Conservation (phyloP, 2,113 vertebrate species). For the Eptesicus fuscus region DNA sequence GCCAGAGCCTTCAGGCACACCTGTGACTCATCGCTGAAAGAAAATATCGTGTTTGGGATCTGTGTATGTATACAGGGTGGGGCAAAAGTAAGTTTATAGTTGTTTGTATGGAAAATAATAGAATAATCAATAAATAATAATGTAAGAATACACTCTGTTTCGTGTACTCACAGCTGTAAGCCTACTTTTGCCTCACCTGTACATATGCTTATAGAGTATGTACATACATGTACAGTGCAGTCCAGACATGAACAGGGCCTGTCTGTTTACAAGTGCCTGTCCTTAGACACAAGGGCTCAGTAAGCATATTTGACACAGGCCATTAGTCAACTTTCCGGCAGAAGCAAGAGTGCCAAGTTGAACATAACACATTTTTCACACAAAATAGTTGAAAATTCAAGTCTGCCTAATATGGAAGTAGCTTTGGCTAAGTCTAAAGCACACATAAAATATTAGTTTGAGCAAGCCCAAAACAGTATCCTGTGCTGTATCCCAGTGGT, state of each 20-base stretch:
- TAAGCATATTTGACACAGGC: neutral
- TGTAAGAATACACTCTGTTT: neutral
- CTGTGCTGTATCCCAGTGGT: neutral
- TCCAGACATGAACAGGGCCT: neutral
- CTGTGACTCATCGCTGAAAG: neutral
- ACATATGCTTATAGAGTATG: neutral
- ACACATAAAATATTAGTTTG: neutral
- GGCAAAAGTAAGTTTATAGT: neutral
- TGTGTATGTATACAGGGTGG: neutral
- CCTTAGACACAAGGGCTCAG: neutral
- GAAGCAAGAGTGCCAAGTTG: neutral
- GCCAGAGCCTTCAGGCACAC: neutral
- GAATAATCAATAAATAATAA: neutral
- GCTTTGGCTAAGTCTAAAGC: neutral
- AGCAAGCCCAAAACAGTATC: neutral
- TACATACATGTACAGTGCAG: neutral
- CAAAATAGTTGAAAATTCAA: conserved; percentile 38
- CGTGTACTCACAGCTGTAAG: neutral
- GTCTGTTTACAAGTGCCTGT: neutral
- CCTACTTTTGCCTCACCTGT: neutral
- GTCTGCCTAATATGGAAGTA: neutral
- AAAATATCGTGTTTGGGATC: neutral
- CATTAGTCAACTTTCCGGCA: neutral
- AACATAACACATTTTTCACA: neutral
- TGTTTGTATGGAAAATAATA: neutral